Conservation (phyloP, 2,797 vertebrate species). For the Notolabrus celidotus region DNA sequence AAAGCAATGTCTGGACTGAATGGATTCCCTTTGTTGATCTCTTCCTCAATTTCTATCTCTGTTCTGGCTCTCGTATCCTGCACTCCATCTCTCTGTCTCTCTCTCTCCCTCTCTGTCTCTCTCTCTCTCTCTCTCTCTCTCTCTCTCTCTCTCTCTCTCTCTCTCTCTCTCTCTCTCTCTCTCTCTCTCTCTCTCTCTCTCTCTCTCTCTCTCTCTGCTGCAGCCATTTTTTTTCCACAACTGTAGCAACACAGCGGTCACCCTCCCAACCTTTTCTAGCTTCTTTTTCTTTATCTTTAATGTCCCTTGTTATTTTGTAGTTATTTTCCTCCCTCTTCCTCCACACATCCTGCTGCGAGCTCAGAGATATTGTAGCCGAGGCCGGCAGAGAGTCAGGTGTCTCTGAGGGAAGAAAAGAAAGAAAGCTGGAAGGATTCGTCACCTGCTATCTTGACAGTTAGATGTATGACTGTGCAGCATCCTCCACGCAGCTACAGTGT, state of each 20-base stretch:
- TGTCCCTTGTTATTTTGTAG: slow-evolving; percentile 12
- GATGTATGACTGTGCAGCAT: slow-evolving; percentile 44
- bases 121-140: too few relatives aligned
- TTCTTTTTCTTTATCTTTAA: slow-evolving; percentile 13
- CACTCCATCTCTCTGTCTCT: slow-evolving; percentile 39
- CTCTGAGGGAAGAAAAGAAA: slow-evolving; percentile 14
- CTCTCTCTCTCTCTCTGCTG: slow-evolving; percentile 32
- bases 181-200: too few relatives aligned
- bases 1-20: slow-evolving; percentile 65
- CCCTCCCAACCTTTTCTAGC: slow-evolving; percentile 27
- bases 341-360: slow-evolving; percentile 19
- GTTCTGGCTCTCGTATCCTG: slow-evolving; percentile 49
- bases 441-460: slow-evolving; percentile 58
- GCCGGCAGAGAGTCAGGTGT: slow-evolving; percentile 21
- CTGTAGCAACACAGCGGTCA: slow-evolving; percentile 32
- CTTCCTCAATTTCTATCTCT: slow-evolving; percentile 64
- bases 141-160: too few relatives aligned
- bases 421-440: slow-evolving; percentile 38
- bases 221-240: slow-evolving; percentile 59
- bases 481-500: slow-evolving; percentile 26
- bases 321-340: background rate
- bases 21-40: slow-evolving; percentile 74
- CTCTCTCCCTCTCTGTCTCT: slow-evolving; percentile 18
- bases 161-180: too few relatives aligned
- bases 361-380: slow-evolving; percentile 14